phyloP scores from a whole-genome alignment of 2,797 vertebrate species.

The Centropyge bicolor region DNA sequence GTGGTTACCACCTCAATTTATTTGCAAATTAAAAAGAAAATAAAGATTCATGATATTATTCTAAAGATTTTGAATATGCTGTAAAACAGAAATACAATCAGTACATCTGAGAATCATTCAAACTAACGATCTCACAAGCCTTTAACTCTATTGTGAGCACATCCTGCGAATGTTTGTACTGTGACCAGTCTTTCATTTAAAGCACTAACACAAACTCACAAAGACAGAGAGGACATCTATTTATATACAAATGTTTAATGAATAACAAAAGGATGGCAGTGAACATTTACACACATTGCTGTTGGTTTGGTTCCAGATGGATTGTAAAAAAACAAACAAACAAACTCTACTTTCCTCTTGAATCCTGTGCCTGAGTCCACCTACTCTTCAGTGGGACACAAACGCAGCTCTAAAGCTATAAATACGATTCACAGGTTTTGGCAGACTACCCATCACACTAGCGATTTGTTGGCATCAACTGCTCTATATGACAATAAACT shows the following conservation, averaged over 20 bases:
- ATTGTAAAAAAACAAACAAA: conserved; percentile 85
- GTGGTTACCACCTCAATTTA: too few species aligned
- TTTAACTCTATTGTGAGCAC: not conserved
- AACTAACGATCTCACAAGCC: not conserved
- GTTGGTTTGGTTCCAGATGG: conserved; percentile 65
- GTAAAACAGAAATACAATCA: conserved; percentile 1
- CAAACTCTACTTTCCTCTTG: conserved; percentile 76
- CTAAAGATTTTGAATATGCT: too few species aligned
- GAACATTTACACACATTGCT: conserved; percentile 87
- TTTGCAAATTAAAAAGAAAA: too few species aligned
- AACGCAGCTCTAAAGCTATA: conserved; percentile 70
- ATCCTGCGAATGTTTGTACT: conserved; percentile 1
- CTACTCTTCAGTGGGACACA: conserved; percentile 80
- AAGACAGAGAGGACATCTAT: conserved; percentile 63
- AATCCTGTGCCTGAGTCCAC: conserved; percentile 73
- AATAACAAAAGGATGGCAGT: conserved; percentile 94
- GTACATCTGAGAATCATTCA: conserved; percentile 13
- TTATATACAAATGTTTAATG: conserved; percentile 98
- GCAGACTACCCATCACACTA: conserved; percentile 72
- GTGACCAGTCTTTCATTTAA: not conserved
- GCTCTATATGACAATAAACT: conserved; percentile 67
- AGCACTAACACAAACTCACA: conserved; percentile 44
- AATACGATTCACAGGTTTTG: conserved; percentile 78
- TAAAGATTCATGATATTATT: too few species aligned
- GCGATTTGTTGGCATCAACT: conserved; percentile 58